Conservation (phyloP, 2,888 invertebrate species). For the Troilus luridus region DNA sequence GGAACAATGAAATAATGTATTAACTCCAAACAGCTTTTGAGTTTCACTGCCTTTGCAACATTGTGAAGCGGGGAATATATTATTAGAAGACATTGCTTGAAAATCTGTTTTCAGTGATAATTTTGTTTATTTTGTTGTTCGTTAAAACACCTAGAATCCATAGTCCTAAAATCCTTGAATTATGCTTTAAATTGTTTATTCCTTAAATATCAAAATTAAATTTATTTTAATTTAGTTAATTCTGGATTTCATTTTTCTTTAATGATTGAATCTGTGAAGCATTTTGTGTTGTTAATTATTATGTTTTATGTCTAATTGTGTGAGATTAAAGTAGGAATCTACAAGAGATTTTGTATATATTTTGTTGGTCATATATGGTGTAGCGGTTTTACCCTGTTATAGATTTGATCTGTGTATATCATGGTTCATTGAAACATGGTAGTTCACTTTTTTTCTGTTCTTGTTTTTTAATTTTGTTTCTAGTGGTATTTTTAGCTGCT, state of each 20-base stretch:
- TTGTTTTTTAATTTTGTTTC: neutral
- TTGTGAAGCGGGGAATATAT: no score
- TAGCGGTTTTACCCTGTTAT: neutral
- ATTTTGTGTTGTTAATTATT: neutral
- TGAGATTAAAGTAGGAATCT: neutral
- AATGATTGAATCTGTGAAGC: neutral
- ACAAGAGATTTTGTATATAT: neutral
- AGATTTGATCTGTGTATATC: neutral
- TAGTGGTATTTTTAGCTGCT: neutral
- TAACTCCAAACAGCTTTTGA: no score
- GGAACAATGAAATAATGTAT: no score
- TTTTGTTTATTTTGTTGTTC: no score
- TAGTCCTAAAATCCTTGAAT: no score
- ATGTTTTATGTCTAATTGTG: neutral
- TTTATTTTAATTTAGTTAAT: neutral
- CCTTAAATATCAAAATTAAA: neutral
- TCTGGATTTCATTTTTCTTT: neutral
- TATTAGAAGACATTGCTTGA: no score
- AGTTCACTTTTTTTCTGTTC: no score
- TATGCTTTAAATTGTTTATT: no score
- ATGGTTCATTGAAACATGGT: neutral
- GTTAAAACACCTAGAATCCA: no score
- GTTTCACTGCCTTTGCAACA: no score
- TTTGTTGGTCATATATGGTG: neutral
- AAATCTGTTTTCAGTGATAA: no score